Conservation (phyloP, 2,797 vertebrate genomes). For the Florisuga fusca region DNA sequence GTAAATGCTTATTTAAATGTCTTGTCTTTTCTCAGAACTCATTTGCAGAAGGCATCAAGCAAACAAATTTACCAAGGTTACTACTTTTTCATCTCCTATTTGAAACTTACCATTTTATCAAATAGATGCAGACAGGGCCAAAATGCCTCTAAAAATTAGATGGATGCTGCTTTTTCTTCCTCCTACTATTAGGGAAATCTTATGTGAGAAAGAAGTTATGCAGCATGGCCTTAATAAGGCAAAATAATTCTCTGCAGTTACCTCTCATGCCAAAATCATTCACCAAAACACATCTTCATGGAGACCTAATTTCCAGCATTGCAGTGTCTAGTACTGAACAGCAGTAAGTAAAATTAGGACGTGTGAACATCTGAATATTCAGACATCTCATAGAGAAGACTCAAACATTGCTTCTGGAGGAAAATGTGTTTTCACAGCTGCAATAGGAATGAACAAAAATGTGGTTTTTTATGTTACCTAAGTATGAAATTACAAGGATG, state of each 20-base stretch:
- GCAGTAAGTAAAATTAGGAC: neutral
- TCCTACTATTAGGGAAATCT: neutral
- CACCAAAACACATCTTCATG: neutral
- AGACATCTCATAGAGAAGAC: neutral
- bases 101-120: neutral
- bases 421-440: neutral
- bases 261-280: neutral
- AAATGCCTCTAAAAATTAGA: neutral
- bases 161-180: neutral
- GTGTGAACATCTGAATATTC: neutral
- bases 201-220: neutral
- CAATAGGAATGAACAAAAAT: neutral
- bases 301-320: neutral
- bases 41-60: constrained; percentile 3
- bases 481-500: neutral
- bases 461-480: neutral
- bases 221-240: neutral
- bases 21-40: neutral
- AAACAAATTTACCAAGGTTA: neutral
- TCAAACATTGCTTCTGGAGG: neutral
- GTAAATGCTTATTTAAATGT: constrained; percentile 47
- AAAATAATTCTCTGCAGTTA: neutral
- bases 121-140: neutral
- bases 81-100: neutral
- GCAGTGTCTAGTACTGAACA: neutral